Evolutionary conservation across 1,140 invertebrate species (phyloP), one percentile per base, ranked within the genome.

Genomic region (Ostrea denselamellosa): DNA sequence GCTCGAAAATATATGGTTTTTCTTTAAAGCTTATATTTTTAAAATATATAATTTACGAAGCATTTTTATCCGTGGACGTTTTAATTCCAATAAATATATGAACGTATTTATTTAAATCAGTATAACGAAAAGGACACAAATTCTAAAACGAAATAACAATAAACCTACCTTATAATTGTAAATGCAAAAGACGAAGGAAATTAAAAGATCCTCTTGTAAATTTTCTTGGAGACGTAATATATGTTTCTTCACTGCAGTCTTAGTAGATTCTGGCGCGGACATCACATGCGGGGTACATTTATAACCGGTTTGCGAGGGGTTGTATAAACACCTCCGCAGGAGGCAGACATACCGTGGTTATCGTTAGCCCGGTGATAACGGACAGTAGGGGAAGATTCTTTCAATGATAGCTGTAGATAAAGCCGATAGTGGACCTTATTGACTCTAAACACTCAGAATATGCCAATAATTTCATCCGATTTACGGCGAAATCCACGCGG

Each of bases 311-410:
- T 25, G 68, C 25, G 8, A 77, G 68, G 68, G 68, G 68, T 25
- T 77, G 68, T 77, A 77, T 34, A 77, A 77, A 77, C 28, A 77
- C 9, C 68, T 77, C 68, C 9, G 25, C 68, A 25, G 68, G 68
- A 77, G 68, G 68, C 68, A 77, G 68, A 34, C 68, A 77, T 77
- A 77, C 68, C 68, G 25, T 1, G 28, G 68, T 77, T 77, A 77
- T 77, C 68, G 25, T 34, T 14, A 12, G 68, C 28, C 22, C 68
- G 9, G 5, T 28, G 68, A 77, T 77, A 77, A 77, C 68, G 68
- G 68, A 77, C 68, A 77, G 22, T 77, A 25, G 68, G 68, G 25
- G 68, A 77, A 77, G 68, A 77, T 77, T 77, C 68, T 77, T 77
- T 77, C 19, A 77, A 77, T 28, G 68, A 77, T 77, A 77, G 8